Conservation (phyloP, 1,140 invertebrate species). For the Drosophila jambulina region DNA sequence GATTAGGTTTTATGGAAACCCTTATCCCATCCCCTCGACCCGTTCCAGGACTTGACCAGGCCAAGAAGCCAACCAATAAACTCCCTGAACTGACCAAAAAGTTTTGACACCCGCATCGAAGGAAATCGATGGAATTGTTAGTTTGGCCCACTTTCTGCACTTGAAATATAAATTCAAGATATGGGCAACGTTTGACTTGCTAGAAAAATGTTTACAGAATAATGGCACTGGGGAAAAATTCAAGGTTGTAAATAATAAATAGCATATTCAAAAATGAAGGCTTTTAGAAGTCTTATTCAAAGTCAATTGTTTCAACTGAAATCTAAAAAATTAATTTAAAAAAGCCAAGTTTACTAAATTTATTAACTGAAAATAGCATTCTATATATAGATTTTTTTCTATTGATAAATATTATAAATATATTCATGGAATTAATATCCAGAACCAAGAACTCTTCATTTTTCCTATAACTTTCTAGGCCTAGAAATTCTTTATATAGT, state of each 20-base stretch:
- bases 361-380: neutral
- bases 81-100: slow-evolving; percentile 49
- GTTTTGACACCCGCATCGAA: slow-evolving; percentile 45
- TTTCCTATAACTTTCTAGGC: neutral
- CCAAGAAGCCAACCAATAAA: slow-evolving; percentile 57
- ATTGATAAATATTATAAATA: neutral
- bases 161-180: slow-evolving; percentile 24
- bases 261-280: neutral
- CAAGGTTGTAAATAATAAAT: neutral
- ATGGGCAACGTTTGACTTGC: neutral
- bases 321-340: neutral
- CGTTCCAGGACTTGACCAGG: neutral
- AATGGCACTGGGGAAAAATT: neutral
- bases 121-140: slow-evolving; percentile 16
- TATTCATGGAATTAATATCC: neutral
- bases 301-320: neutral
- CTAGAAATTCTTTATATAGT: neutral
- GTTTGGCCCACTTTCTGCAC: slow-evolving; percentile 45
- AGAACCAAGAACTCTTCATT: neutral
- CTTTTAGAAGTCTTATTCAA: too few species aligned
- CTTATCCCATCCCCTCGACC: neutral
- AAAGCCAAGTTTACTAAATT: too few species aligned
- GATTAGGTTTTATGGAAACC: slow-evolving; percentile 21
- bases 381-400: neutral
- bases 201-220: neutral